phyloP scores from a whole-genome alignment of 1,140 invertebrate species.

The Venturia canescens region DNA sequence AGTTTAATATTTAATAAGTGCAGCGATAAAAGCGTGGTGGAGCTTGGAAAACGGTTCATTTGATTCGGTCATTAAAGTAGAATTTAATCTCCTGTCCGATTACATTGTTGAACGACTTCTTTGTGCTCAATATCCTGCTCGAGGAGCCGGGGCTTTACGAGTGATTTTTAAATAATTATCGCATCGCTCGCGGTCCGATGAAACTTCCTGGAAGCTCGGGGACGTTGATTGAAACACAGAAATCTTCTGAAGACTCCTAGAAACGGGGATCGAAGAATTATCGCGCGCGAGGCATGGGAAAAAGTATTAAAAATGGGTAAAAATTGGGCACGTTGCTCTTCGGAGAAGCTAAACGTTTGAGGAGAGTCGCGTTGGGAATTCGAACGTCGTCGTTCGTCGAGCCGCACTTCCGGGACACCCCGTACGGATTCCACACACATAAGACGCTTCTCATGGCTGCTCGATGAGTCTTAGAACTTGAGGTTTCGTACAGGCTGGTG shows the following conservation, averaged over 20 bases:
- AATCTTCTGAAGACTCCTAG: too few relatives aligned
- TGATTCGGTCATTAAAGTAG: too few relatives aligned
- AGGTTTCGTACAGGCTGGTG: constrained; percentile 6
- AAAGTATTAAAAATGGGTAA: background rate
- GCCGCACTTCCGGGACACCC: constrained; percentile 66
- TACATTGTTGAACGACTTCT: too few relatives aligned
- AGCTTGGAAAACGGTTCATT: background rate
- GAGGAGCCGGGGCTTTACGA: too few relatives aligned
- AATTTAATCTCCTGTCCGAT: too few relatives aligned
- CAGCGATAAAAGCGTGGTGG: background rate
- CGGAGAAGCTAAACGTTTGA: constrained; percentile 20
- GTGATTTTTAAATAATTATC: too few relatives aligned
- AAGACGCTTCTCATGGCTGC: background rate
- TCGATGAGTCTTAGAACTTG: constrained; percentile 34
- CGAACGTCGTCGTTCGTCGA: constrained; percentile 43
- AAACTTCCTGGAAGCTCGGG: too few relatives aligned
- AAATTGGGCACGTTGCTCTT: background rate
- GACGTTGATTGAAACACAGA: too few relatives aligned
- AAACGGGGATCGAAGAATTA: too few relatives aligned
- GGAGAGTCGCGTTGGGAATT: constrained; percentile 13
- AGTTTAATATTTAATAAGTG: constrained; percentile 7
- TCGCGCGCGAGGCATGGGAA: too few relatives aligned
- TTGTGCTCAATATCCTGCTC: too few relatives aligned
- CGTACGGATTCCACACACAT: constrained; percentile 43
- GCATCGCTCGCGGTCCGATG: too few relatives aligned